A percentile compares a stretch with the other conserved stretches of the same genome.
These are phyloP conservation scores for Ornithorhynchus anatinus DNA, from an alignment of 2,113 vertebrate species.

Conservation along the genomic window DNA sequence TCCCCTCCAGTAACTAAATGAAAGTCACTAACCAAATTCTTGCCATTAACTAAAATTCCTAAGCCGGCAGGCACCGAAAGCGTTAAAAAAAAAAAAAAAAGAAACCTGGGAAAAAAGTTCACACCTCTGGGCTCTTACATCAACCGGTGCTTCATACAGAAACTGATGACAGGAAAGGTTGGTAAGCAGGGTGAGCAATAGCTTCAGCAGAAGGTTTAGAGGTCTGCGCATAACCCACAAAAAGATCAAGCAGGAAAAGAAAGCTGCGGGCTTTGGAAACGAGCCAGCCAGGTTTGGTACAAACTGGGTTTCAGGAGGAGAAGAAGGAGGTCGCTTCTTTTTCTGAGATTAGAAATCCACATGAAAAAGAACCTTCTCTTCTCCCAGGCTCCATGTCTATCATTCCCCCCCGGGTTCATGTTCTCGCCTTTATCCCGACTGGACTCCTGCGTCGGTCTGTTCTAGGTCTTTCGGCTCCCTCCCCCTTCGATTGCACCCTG, in stretches of 20 bases:
- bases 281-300: background rate
- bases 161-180: constrained; percentile 40
- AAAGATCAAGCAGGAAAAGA: constrained; percentile 8
- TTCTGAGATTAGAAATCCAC: background rate
- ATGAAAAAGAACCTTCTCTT: background rate
- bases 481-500: no score
- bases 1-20: no score
- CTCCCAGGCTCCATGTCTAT: background rate
- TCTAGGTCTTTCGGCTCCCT: no score
- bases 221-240: constrained; percentile 6
- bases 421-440: no score
- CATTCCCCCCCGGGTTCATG: no score
- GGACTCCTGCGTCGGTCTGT: no score
- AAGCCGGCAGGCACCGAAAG: accelerated
- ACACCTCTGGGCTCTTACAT: constrained; percentile 46
- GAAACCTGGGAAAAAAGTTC: constrained; percentile 44
- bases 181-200: constrained; percentile 39
- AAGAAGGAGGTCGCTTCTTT: background rate
- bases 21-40: no score
- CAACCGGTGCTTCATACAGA: constrained; percentile 47
- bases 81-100: constrained; percentile 33
- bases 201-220: background rate
- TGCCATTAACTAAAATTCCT: background rate
- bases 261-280: background rate
- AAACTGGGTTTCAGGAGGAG: background rate